phyloP scores from a whole-genome alignment of 2,113 vertebrate genomes.

The Bos javanicus region DNA sequence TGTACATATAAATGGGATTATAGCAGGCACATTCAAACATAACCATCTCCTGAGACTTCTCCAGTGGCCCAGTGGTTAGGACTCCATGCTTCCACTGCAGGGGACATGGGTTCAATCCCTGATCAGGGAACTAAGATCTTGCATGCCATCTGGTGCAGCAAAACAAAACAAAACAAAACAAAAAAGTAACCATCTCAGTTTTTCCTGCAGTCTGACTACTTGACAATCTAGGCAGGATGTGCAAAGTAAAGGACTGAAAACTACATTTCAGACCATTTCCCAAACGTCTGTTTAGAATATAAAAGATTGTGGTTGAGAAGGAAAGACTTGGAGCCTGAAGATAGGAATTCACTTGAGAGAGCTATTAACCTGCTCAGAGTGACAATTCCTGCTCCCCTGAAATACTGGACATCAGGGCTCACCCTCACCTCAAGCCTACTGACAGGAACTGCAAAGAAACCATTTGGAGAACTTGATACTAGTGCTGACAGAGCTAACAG shows the following conservation, averaged over 20 bases:
- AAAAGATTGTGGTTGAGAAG: neutral
- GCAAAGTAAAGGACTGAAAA: neutral
- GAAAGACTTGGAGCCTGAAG: neutral
- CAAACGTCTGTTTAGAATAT: neutral
- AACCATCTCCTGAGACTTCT: neutral
- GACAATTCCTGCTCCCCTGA: neutral
- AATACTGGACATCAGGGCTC: fast-evolving
- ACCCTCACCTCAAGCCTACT: neutral
- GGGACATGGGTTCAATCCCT: neutral
- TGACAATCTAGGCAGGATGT: neutral
- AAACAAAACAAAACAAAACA: neutral
- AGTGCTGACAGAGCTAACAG: neutral
- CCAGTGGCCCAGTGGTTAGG: neutral
- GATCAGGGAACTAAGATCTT: neutral
- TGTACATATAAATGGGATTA: neutral
- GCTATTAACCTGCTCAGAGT: neutral
- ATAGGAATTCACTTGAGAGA: neutral
- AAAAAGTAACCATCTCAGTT: neutral
- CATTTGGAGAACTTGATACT: neutral
- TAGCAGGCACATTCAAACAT: neutral
- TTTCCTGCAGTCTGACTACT: neutral
- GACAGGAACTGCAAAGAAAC: neutral
- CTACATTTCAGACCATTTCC: neutral
- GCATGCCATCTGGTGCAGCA: fast-evolving
- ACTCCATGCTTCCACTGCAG: neutral